Evolutionary conservation across 2,888 invertebrate genomes (phyloP), one percentile per base, ranked within the genome.

Genomic region (Steinernema scapterisci): DNA sequence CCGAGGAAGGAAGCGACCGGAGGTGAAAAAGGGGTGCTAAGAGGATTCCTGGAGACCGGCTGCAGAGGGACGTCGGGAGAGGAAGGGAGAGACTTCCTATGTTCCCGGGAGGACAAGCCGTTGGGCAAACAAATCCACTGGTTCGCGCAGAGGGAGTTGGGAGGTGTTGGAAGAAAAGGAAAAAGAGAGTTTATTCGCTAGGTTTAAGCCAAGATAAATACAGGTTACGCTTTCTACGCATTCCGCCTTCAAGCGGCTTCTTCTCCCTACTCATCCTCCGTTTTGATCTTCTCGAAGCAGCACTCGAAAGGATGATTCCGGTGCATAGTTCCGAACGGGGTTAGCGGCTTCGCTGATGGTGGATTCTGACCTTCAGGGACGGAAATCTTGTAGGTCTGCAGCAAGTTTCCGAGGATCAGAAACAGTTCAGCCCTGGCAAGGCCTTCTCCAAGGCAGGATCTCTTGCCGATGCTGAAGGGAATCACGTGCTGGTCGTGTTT

Each of bases 391-490:
- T 63, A 63, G 27, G 23, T 63, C 31, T 63, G 63, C 5, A 63
- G 31, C 3, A 63, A 16, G 19, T 63, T 63, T 27, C 63, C 63
- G 31, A 63, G 63, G 63, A 63, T 31, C 6, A 75, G 23, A 21
- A 73, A 75, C 2, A 75, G 46, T 25, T 75, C 75, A 25, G 73
- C 73, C 38, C 73, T 45, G n/a, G 75, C 74, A 6, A 73, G 51
- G 3, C 70, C 71, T 79, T 82, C 79, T 46, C 83, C 83, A 1
- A 82, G 73, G 72, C 83, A 83, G 1, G 77, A 51, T 3, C 83
- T 46, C 25, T 78, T 77, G 38, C 82, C 83, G 52, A 83, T 73
- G 13, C 80, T 79, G 72, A 83, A 83, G 25, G 83, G 82, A n/a
- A 79, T 74, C 45, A 83, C 31, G 45, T 81, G 79, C 0, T 81